Base-by-base conservation (phyloP, 1,140 invertebrate species). In the Dreissena rostriformis region DNA sequence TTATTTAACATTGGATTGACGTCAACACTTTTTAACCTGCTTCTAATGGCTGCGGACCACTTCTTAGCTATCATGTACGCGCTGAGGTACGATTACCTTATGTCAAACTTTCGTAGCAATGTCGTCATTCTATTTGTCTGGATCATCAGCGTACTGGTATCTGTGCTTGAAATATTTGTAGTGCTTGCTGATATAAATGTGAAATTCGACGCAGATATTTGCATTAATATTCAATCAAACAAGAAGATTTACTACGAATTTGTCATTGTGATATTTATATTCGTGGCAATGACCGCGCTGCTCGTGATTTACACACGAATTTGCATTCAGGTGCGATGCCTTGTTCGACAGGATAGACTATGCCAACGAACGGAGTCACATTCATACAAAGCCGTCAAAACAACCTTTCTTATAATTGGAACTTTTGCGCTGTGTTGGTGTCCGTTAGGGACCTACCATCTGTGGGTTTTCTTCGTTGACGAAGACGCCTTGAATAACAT, bases 351-450 rank as follows among this genome's bases (percentile, higher is more conserved):
- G 53, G 53, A 57, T 19, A 19, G 19, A 57, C 19, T 57, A 19
- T 12, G 53, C 12, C 53, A 19, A 14, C 53, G 53, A 14, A 12
- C 12, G 19, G 53, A 19, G 19, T 57, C 53, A 12, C 12, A 57
- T 57, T 57, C 53, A 12, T 14, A 14, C 53, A 57, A 57, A 57
- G 53, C 53, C 53, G 53, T 57, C 53, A 19, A 14, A 57, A 57
- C 53, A 57, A 57, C 53, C 12, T 57, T 57, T 19, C 19, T 57
- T 14, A 57, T 57, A 12, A 57, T 57, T 57, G 53, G 53, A 57
- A 57, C 53, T 57, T 57, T 57, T 57, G 53, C 53, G 53, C 12
- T 57, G 53, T 57, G 53, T 57, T 57, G 53, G 53, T 57, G 53
- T 57, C 53, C 53, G 53, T 19, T 57, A 57, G 53, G 53, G 19